A percentile compares a stretch with the other conserved stretches of the same genome.
These are phyloP conservation scores for Sycophila texana DNA, from an alignment of 2,888 invertebrate genomes.

Conservation along the genomic window DNA sequence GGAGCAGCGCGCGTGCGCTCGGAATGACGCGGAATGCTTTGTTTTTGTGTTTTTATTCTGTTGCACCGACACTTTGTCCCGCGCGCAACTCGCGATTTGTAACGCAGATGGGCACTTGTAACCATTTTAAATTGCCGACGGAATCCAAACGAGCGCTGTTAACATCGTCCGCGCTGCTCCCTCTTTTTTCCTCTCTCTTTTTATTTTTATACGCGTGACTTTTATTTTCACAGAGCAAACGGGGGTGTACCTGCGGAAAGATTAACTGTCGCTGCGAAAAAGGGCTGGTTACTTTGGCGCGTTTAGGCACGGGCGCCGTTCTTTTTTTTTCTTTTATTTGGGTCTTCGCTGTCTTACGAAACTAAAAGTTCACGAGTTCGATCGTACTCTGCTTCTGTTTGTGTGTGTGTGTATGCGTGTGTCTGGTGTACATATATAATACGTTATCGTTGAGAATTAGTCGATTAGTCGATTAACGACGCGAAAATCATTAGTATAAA, in stretches of 20 bases:
- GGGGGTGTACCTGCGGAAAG: too few relatives aligned
- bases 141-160: slow-evolving; percentile 45
- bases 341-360: slow-evolving; percentile 28
- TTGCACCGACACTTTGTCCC: neutral
- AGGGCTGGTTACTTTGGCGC: neutral
- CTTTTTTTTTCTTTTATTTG: neutral
- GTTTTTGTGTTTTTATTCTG: too few relatives aligned
- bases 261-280: neutral
- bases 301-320: slow-evolving; percentile 37
- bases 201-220: neutral
- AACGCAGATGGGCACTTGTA: slow-evolving; percentile 31
- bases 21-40: slow-evolving; percentile 12
- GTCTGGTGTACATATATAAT: slow-evolving; percentile 6
- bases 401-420: too few relatives aligned
- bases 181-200: neutral
- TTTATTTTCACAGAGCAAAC: too few relatives aligned
- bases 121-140: slow-evolving; percentile 40
- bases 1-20: slow-evolving; percentile 20
- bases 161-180: neutral
- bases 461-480: slow-evolving; percentile 21
- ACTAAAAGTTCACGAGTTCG: slow-evolving; percentile 33
- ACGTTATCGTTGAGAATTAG: slow-evolving; percentile 24
- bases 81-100: slow-evolving; percentile 41
- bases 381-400: neutral
- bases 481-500: slow-evolving; percentile 48